phyloP scores from a whole-genome alignment of 2,113 vertebrate species.

The Etheostoma cragini region DNA sequence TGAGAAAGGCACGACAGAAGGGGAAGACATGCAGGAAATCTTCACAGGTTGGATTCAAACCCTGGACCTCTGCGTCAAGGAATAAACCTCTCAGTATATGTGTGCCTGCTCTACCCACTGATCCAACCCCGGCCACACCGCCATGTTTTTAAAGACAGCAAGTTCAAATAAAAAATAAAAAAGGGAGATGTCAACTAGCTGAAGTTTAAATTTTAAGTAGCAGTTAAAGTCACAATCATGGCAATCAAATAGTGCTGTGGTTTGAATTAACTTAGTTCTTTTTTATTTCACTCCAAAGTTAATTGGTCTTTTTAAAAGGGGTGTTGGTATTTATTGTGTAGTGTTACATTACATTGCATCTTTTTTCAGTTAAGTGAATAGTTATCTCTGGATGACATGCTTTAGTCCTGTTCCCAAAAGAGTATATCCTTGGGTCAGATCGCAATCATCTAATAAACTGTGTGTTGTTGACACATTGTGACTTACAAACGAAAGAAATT shows the following conservation, averaged over 20 bases:
- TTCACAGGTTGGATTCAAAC: too few species aligned
- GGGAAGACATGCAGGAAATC: too few species aligned
- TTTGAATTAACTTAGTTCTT: background rate
- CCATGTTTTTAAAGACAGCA: background rate
- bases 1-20: too few species aligned
- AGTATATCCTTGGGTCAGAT: background rate
- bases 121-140: too few species aligned
- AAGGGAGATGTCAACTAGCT: background rate
- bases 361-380: background rate
- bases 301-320: background rate
- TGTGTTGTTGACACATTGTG: background rate
- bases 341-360: background rate
- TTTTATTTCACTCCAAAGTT: background rate
- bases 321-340: background rate
- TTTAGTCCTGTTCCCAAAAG: background rate
- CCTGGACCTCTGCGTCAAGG: too few species aligned
- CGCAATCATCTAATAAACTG: background rate
- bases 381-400: background rate
- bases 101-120: too few species aligned
- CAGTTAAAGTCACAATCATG: background rate
- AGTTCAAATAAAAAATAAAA: background rate
- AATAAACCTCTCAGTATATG: too few species aligned
- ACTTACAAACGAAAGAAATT: background rate
- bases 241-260: background rate
- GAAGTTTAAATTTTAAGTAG: background rate